phyloP scores from a whole-genome alignment of 2,797 vertebrate genomes.

The Coranthus polyacanthus region DNA sequence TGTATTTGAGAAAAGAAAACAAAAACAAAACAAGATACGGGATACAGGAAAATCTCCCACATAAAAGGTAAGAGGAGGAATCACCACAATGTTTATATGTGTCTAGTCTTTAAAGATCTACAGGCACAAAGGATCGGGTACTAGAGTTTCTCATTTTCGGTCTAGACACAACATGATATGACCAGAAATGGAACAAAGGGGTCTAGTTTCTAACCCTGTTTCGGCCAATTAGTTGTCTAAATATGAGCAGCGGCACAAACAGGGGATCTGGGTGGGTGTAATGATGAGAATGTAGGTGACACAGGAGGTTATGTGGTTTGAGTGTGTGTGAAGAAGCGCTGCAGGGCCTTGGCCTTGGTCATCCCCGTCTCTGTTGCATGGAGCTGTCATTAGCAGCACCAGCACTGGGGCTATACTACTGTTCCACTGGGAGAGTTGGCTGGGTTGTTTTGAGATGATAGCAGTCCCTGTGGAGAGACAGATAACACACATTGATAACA shows the following conservation, averaged over 20 bases:
- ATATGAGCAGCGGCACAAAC: conserved; percentile 44
- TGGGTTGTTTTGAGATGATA: conserved; percentile 93
- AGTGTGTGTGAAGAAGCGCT: conserved; percentile 69
- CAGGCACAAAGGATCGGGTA: conserved; percentile 71
- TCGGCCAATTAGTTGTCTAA: conserved; percentile 47
- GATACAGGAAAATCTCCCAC: conserved; percentile 24
- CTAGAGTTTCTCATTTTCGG: conserved; percentile 51
- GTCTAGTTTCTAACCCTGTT: conserved; percentile 49
- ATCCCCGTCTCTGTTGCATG: conserved; percentile 79
- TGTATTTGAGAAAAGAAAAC: conserved; percentile 16
- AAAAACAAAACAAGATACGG: conserved; percentile 18
- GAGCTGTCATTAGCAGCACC: conserved; percentile 87
- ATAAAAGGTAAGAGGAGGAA: conserved; percentile 42
- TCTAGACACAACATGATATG: conserved; percentile 67
- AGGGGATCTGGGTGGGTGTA: conserved; percentile 44
- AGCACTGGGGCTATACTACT: conserved; percentile 91
- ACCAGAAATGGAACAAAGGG: conserved; percentile 40
- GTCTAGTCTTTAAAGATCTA: conserved; percentile 66
- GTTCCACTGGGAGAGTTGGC: conserved; percentile 96
- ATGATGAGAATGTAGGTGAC: conserved; percentile 63
- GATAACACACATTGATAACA: conserved; percentile 69
- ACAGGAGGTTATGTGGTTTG: conserved; percentile 56
- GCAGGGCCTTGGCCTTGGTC: conserved; percentile 67
- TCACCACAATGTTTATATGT: conserved; percentile 40
- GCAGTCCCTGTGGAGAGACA: conserved; percentile 90